A percentile compares a stretch with the other conserved stretches of the same genome.
Conservation (phyloP, 2,113 vertebrate species). For the Muntiacus muntjak region DNA sequence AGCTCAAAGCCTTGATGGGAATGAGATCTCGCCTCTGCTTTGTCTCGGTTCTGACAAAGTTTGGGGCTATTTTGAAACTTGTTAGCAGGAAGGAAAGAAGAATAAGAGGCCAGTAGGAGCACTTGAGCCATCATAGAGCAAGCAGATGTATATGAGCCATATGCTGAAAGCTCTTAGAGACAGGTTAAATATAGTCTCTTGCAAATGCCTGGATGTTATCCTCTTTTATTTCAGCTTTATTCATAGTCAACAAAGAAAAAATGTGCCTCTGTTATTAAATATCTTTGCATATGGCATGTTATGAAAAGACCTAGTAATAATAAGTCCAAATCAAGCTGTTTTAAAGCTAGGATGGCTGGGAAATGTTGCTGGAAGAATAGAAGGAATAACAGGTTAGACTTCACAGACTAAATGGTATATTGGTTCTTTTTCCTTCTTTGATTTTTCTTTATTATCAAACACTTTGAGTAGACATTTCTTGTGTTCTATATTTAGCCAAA, state of each 20-base stretch:
- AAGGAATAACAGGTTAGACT: conserved; percentile 44
- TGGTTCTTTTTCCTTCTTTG: neutral
- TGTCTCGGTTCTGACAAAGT: conserved; percentile 22
- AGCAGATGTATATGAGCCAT: neutral
- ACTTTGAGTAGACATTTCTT: conserved; percentile 28
- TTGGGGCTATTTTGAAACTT: neutral
- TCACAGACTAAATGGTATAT: neutral
- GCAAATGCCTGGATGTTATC: conserved; percentile 16
- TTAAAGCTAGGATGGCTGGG: conserved; percentile 3
- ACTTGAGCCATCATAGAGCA: neutral
- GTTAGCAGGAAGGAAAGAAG: conserved; percentile 13
- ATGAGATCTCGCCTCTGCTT: conserved; percentile 1
- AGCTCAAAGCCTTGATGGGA: neutral
- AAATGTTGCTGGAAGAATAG: conserved; percentile 15
- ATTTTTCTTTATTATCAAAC: conserved; percentile 51
- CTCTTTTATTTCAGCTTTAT: conserved; percentile 56
- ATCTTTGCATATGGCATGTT: conserved; percentile 48
- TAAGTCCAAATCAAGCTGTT: conserved; percentile 49
- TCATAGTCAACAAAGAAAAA: conserved; percentile 47
- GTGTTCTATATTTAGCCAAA: conserved; percentile 61
- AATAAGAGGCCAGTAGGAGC: neutral
- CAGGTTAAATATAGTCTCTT: conserved; percentile 57
- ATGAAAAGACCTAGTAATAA: conserved; percentile 51
- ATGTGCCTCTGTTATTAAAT: conserved; percentile 50
- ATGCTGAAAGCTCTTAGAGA: conserved; percentile 44